phyloP scores from a whole-genome alignment of 2,888 invertebrate species.

The Hyalella azteca region DNA sequence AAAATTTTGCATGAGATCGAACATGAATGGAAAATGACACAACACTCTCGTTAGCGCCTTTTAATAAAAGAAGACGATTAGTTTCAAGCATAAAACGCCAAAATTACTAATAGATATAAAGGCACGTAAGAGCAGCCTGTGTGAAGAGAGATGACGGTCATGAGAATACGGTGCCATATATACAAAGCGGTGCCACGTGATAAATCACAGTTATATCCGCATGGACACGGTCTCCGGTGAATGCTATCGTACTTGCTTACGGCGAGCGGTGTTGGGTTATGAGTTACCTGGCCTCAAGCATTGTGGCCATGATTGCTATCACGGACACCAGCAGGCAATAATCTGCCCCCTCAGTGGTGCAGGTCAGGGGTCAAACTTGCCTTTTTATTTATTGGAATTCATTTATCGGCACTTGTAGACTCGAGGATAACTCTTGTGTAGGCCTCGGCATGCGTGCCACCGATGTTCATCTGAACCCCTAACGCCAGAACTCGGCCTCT shows the following conservation, averaged over 20 bases:
- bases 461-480: no score
- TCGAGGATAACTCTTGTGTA: neutral
- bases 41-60: no score
- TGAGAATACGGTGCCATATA: no score
- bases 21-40: no score
- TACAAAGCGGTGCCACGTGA: no score
- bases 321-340: conserved; percentile 18
- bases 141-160: no score
- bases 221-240: conserved; percentile 15
- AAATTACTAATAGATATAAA: no score
- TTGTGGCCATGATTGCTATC: conserved; percentile 32
- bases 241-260: neutral
- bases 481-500: no score
- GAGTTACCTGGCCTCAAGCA: conserved; percentile 18
- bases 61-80: no score
- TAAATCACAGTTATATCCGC: conserved; percentile 25
- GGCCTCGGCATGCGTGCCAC: neutral
- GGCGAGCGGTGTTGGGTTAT: conserved; percentile 4
- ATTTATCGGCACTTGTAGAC: conserved; percentile 21
- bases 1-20: no score
- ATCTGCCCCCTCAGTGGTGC: conserved; percentile 21
- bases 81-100: no score
- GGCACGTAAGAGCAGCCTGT: no score
- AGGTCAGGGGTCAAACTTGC: conserved; percentile 23
- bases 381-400: conserved; percentile 31